Base-by-base conservation (phyloP, 2,113 vertebrate species). In the Tympanuchus pallidicinctus region DNA sequence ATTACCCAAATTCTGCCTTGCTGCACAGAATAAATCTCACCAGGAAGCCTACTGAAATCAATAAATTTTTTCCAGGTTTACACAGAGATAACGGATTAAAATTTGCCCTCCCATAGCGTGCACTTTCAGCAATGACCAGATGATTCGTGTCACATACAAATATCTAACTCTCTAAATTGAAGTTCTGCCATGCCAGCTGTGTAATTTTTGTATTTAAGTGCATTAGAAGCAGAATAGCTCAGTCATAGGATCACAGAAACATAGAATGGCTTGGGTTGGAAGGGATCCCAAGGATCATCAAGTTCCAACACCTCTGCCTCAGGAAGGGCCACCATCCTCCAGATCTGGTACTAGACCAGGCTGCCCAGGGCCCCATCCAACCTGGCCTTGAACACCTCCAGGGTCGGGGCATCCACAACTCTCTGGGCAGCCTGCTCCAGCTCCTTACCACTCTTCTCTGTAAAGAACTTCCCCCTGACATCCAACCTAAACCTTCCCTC, bases 1-100 rank as follows among this genome's bases (percentile, higher is more conserved):
- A 63, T 74, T 91, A 82, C 50, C 85, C 67, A 88, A 17, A 93
- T 86, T 80, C 85, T 88, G 17, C 48, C 28, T 65, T 71, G 57
- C 24, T 72, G 56, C 10, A 80, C 42, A 67, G 30, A 45, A 36
- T 42, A 75, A 34, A 30, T 30, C 60, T 80, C 86, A 66, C 30
- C 30, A 52, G n/a, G 40, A 92, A 70, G n/a, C 43, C 63, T 40
- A 60, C 47, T 40, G 77, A 82, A 87, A 64, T 73, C 70, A n/a
- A 70, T 66, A 47, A 73, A 57, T 28, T 70, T 85, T 40, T 66
- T 54, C 38, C n/a, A 52, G 47, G 52, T 89, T 78, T 82, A 27
- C 16, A 42, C 5, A 42, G 61, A 82, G 38, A 28, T 65, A 76
- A 61, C 0, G 32, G 36, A 85, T 91, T 65, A 50, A 84, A 89